Conservation (phyloP, 2,113 vertebrate species). For the Microcebus lehilahytsara region DNA sequence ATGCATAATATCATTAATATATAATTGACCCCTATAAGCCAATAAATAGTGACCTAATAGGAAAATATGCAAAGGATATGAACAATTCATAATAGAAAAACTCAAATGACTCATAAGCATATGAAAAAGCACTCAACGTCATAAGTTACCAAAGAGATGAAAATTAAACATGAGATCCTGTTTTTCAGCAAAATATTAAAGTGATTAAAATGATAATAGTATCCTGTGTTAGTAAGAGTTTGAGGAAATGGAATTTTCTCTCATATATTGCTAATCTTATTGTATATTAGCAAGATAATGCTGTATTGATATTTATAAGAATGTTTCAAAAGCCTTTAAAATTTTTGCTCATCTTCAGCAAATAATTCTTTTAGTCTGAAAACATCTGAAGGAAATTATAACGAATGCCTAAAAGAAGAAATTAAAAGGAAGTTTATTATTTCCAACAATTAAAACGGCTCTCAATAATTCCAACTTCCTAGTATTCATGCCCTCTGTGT, state of each 20-base stretch:
- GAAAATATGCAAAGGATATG: not conserved
- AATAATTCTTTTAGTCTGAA: slow-evolving; percentile 23
- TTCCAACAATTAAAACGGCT: not conserved
- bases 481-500: not conserved
- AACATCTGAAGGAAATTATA: not conserved
- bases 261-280: not conserved
- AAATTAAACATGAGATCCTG: not conserved
- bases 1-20: not conserved
- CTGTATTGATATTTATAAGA: not conserved
- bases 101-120: not conserved
- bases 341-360: not conserved
- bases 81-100: not conserved
- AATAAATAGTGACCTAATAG: not conserved
- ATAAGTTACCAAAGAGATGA: not conserved
- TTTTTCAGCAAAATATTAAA: not conserved
- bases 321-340: not conserved
- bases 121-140: not conserved
- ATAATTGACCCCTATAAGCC: not conserved
- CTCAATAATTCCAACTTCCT: not conserved
- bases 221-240: not conserved
- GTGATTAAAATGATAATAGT: slow-evolving; percentile 22
- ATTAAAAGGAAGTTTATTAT: not conserved
- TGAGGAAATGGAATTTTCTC: not conserved
- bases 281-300: slow-evolving; percentile 25
- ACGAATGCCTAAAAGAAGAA: not conserved